phyloP scores from a whole-genome alignment of 1,140 invertebrate species.

The Drosophila novamexicana region DNA sequence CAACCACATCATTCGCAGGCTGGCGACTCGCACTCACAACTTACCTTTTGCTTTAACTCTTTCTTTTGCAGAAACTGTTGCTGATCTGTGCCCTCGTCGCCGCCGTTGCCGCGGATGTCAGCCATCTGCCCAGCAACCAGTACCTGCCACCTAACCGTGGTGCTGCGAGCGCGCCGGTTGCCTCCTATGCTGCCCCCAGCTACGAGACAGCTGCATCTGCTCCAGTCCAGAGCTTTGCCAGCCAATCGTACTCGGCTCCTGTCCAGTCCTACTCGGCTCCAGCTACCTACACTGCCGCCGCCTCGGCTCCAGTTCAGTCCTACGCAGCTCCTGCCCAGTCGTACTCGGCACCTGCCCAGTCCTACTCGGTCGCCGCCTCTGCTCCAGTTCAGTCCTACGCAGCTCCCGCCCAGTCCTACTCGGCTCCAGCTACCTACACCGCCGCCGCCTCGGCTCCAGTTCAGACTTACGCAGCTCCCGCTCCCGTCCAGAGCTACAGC shows the following conservation, averaged over 20 bases:
- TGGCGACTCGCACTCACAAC: background rate
- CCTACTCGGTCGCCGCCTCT: constrained; percentile 23
- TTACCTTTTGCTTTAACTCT: background rate
- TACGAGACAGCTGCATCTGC: constrained; percentile 41
- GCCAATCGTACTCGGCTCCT: constrained; percentile 52
- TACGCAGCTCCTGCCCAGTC: constrained; percentile 51
- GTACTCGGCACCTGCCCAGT: constrained; percentile 45
- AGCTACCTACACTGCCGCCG: constrained; percentile 3
- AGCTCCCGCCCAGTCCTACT: constrained; percentile 53
- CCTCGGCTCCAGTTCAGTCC: constrained; percentile 44
- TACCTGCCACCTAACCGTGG: constrained; percentile 64
- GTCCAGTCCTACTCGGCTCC: constrained; percentile 49
- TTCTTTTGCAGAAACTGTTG: constrained; percentile 67
- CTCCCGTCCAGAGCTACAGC: constrained; percentile 51
- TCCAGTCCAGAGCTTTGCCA: constrained; percentile 44
- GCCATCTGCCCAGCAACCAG: constrained; percentile 71
- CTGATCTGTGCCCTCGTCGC: constrained; percentile 75
- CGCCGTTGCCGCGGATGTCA: constrained; percentile 73
- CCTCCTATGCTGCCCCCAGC: constrained; percentile 24
- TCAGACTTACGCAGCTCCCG: constrained; percentile 49
- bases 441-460: constrained; percentile 53
- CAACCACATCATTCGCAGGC: constrained; percentile 3
- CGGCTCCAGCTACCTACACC: constrained; percentile 54
- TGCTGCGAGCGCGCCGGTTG: constrained; percentile 43
- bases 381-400: constrained; percentile 48